These are phyloP conservation scores for Chelonia mydas DNA, from an alignment of 2,797 vertebrate genomes.

Conservation along the genomic window DNA sequence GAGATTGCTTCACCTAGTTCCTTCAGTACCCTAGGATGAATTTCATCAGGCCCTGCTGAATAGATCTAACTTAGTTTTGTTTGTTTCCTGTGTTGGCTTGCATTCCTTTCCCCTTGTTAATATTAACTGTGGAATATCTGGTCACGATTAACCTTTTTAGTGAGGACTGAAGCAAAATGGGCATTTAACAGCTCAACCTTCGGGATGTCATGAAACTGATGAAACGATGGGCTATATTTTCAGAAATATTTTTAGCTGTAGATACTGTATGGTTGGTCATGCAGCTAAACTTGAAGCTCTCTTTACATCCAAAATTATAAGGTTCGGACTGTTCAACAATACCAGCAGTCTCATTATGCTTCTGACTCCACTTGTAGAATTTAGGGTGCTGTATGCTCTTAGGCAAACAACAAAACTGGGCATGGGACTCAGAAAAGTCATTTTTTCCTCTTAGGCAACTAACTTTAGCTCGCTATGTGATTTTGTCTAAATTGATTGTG, in stretches of 20 bases:
- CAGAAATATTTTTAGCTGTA: not conserved
- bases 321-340: not conserved
- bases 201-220: no score
- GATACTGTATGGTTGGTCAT: not conserved
- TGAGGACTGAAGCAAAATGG: no score
- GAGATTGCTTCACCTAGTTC: no score
- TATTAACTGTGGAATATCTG: no score
- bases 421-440: not conserved
- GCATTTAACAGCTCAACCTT: no score
- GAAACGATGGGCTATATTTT: no score
- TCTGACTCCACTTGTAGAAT: not conserved
- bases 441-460: not conserved
- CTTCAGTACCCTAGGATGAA: no score
- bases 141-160: no score
- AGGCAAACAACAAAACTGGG: not conserved
- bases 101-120: no score
- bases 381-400: not conserved
- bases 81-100: no score
- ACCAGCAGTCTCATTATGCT: not conserved
- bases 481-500: not conserved
- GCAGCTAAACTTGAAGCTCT: not conserved
- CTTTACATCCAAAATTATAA: rapidly evolving
- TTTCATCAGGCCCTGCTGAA: no score
- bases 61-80: no score
- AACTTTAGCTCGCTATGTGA: not conserved